These are phyloP conservation scores for Percopsis omiscomaycus DNA, from an alignment of 2,797 vertebrate genomes.

Conservation along the genomic window DNA sequence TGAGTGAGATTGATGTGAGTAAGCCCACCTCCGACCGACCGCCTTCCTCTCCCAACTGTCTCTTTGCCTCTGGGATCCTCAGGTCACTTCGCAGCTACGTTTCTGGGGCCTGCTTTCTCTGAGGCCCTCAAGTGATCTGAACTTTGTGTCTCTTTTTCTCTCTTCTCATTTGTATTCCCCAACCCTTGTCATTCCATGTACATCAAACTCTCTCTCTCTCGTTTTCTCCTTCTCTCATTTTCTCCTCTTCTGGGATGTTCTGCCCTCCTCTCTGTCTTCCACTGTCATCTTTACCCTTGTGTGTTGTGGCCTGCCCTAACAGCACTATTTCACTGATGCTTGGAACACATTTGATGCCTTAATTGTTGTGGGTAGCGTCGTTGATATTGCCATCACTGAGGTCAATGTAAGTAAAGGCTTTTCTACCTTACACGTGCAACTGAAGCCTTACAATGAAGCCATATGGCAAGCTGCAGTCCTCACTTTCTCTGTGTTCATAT, in stretches of 20 bases:
- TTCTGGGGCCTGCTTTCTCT: slow-evolving; percentile 32
- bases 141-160: slow-evolving; percentile 69
- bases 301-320: slow-evolving; percentile 80
- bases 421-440: slow-evolving; percentile 55
- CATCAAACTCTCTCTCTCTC: slow-evolving; percentile 11
- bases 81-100: slow-evolving; percentile 13
- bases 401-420: slow-evolving; percentile 86
- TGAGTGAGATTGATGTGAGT: slow-evolving; percentile 99
- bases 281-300: slow-evolving; percentile 52
- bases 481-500: neutral
- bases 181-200: slow-evolving; percentile 50
- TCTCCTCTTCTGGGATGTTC: slow-evolving; percentile 66
- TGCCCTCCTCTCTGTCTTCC: slow-evolving; percentile 66
- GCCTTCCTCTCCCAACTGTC: slow-evolving; percentile 55
- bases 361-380: slow-evolving; percentile 99
- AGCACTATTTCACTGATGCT: slow-evolving; percentile 99
- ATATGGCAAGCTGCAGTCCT: slow-evolving; percentile 4
- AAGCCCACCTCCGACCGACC: slow-evolving; percentile 69
- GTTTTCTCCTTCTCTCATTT: neutral
- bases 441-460: slow-evolving; percentile 67
- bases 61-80: slow-evolving; percentile 24
- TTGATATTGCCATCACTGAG: slow-evolving; percentile 99
- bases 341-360: slow-evolving; percentile 99
- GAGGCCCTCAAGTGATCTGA: slow-evolving; percentile 41
- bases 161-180: slow-evolving; percentile 51